Evolutionary conservation across 2,113 vertebrate genomes (phyloP), one percentile per base, ranked within the genome.

Genomic region (Neomonachus schauinslandi): DNA sequence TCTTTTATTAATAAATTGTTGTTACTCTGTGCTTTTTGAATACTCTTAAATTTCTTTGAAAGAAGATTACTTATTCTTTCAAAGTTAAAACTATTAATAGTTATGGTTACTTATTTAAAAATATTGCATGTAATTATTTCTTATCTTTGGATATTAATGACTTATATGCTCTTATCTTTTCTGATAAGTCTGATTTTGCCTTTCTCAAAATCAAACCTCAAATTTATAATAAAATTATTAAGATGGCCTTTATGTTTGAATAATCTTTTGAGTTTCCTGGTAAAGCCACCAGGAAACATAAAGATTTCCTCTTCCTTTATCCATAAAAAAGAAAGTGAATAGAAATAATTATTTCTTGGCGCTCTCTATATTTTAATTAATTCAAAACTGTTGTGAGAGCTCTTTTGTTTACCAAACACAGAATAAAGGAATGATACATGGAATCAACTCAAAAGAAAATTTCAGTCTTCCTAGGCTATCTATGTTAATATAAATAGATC

Each of bases 331-430:
- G 63, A 80, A 93, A 93, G 42, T 49, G 13, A 80, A 26, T 15
- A 93, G 51, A 21, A 89, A 97, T 89, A 95, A 81, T 85, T 94
- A 88, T 36, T 83, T 24, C 12, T 79, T 92, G 26, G 18, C 13
- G 36, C 53, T 94, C 33, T 94, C 67, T 71, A 49, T 39, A 26
- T 51, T 93, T 84, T 92, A 92, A 94, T 98, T 88, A 94, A 96
- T 93, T 97, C n/a, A 90, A 95, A 93, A 77, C 24, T 74, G 69
- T 80, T 95, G 61, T 80, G 97, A 93, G 57, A 49, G 3, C 2
- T 57, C 10, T 91, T 84, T 91, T 96, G 33, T 97, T 98, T 97
- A 67, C 13, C 90, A 95, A 72, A 86, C 19, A 53, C 53, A 57
- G 51, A 61, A 84, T 80, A 90, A 92, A 93, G 42, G 51, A 89